Conservation (phyloP, 2,113 vertebrate species). For the Myanophis thanlyinensis region DNA sequence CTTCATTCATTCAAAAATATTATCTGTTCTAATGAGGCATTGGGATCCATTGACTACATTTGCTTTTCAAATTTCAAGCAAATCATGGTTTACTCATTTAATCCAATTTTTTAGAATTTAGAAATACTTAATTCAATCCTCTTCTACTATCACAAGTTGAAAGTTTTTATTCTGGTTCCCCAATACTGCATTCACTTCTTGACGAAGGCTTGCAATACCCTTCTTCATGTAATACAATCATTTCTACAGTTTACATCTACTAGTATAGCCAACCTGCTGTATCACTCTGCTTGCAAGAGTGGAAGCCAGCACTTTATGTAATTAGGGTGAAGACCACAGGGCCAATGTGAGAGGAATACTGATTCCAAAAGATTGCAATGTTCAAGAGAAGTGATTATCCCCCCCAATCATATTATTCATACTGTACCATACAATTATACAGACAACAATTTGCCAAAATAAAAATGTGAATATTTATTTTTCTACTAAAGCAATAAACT, state of each 20-base stretch:
- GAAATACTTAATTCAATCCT: neutral
- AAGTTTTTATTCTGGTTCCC: neutral
- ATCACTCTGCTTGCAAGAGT: neutral
- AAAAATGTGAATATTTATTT: constrained; percentile 70
- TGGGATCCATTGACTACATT: neutral
- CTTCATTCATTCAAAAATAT: neutral
- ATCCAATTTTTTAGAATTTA: neutral
- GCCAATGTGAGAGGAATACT: neutral
- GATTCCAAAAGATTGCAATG: neutral
- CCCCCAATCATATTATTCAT: neutral
- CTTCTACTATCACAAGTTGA: neutral
- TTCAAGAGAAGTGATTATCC: neutral
- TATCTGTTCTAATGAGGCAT: neutral
- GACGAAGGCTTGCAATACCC: neutral
- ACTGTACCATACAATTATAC: constrained; percentile 27
- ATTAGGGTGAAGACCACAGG: neutral
- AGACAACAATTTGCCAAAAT: constrained; percentile 68
- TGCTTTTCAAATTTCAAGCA: neutral
- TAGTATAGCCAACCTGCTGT: neutral
- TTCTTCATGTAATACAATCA: neutral
- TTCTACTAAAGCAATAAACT: constrained; percentile 64
- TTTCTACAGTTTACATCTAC: neutral
- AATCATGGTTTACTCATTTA: neutral
- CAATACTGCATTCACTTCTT: neutral
- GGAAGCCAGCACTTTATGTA: neutral